Percentiles rank a stretch among this genome's conserved stretches.
phyloP scores from a whole-genome alignment of 2,113 vertebrate genomes.

The Chunga burmeisteri region DNA sequence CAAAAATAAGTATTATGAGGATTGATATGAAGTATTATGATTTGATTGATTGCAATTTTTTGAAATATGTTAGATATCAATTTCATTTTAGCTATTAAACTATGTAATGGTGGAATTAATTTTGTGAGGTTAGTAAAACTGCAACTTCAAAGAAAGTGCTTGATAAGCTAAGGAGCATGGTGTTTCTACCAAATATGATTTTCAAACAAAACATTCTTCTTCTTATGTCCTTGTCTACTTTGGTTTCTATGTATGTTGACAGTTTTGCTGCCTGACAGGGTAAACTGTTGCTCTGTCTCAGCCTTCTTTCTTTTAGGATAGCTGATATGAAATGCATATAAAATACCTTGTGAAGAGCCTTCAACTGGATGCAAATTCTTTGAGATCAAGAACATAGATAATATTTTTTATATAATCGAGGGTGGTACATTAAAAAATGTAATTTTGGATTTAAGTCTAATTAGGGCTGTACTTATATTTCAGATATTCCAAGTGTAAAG shows the following conservation, averaged over 20 bases:
- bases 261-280: background rate
- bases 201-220: background rate
- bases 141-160: background rate
- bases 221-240: background rate
- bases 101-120: background rate
- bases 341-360: background rate
- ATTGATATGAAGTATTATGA: background rate
- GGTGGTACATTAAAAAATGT: background rate
- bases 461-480: background rate
- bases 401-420: background rate
- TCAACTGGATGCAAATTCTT: background rate
- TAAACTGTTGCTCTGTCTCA: background rate
- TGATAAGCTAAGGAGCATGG: background rate
- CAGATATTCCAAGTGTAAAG: background rate
- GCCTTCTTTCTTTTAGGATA: background rate
- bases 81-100: background rate
- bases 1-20: background rate
- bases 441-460: background rate
- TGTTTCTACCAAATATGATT: background rate
- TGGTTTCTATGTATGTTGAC: background rate
- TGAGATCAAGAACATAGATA: background rate
- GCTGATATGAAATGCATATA: background rate
- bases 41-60: background rate
- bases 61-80: background rate
- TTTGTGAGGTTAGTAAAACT: background rate